Conservation (phyloP, 1,140 invertebrate genomes). For the Glossosoma conforme region DNA sequence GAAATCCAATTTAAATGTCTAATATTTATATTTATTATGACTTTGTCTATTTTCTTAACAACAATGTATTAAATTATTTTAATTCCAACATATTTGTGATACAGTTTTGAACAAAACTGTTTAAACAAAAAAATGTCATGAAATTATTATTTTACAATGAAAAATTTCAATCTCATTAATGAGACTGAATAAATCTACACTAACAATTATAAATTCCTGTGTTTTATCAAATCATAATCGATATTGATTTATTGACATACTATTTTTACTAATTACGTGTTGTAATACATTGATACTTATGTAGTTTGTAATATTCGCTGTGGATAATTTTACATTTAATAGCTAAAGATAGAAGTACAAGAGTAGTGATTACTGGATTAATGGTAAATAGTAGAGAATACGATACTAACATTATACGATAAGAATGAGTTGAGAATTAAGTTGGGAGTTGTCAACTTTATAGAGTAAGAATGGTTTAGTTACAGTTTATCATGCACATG, state of each 20-base stretch:
- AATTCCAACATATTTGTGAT: too few species aligned
- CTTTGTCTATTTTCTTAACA: background rate
- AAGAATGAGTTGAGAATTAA: conserved; percentile 21
- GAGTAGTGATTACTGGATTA: conserved; percentile 31
- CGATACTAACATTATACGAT: conserved; percentile 27
- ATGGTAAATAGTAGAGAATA: conserved; percentile 28
- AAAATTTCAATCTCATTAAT: too few species aligned
- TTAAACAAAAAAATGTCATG: too few species aligned
- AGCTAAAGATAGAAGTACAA: conserved; percentile 30
- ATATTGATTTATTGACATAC: conserved; percentile 1
- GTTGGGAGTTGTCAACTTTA: conserved; percentile 19
- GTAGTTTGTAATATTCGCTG: conserved; percentile 1
- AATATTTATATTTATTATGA: background rate
- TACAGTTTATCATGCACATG: conserved; percentile 7
- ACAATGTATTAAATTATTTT: too few species aligned
- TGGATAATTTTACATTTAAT: conserved; percentile 13
- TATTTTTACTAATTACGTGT: too few species aligned
- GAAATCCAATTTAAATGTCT: background rate
- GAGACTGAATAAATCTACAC: too few species aligned
- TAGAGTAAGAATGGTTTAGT: conserved; percentile 18
- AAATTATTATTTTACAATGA: too few species aligned
- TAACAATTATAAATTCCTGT: too few species aligned
- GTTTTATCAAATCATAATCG: background rate
- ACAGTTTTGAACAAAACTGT: too few species aligned
- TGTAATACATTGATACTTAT: too few species aligned